Percentiles rank a stretch among this genome's conserved stretches.
These are phyloP conservation scores for Etheostoma cragini DNA, from an alignment of 2,113 vertebrate species.

Conservation along the genomic window DNA sequence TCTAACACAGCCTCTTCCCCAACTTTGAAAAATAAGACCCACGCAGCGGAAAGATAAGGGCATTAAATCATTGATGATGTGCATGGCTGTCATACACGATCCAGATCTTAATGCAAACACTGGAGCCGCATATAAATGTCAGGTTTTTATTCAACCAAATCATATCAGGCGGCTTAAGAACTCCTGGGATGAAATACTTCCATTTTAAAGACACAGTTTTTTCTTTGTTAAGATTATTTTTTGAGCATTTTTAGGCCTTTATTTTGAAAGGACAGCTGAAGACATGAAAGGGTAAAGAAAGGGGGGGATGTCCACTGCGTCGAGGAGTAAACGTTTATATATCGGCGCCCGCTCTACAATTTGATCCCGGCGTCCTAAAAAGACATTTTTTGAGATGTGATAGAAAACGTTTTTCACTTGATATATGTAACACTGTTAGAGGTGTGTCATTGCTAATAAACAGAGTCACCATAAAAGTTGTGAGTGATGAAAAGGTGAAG, in stretches of 20 bases:
- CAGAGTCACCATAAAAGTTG: background rate
- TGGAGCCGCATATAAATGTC: background rate
- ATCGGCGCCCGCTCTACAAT: no score
- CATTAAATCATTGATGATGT: background rate
- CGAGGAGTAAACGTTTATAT: no score
- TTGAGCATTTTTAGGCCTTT: no score
- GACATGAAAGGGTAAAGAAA: no score
- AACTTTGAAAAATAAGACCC: slow-evolving; percentile 12
- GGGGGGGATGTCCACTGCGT: no score
- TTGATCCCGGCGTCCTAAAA: no score
- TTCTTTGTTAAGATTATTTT: no score
- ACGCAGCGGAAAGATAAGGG: background rate
- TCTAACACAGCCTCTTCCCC: background rate
- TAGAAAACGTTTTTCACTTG: background rate
- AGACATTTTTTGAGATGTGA: background rate
- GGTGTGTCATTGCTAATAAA: background rate
- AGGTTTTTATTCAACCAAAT: background rate
- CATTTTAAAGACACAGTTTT: no score
- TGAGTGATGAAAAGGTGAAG: slow-evolving; percentile 27
- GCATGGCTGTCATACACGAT: background rate
- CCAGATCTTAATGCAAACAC: background rate
- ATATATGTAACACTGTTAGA: background rate
- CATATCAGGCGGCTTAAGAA: background rate
- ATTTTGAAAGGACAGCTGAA: no score
- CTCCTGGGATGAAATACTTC: no score